Evolutionary conservation across 2,888 invertebrate species (phyloP), one percentile per base, ranked within the genome.

Genomic region (Leucophenga montana): DNA sequence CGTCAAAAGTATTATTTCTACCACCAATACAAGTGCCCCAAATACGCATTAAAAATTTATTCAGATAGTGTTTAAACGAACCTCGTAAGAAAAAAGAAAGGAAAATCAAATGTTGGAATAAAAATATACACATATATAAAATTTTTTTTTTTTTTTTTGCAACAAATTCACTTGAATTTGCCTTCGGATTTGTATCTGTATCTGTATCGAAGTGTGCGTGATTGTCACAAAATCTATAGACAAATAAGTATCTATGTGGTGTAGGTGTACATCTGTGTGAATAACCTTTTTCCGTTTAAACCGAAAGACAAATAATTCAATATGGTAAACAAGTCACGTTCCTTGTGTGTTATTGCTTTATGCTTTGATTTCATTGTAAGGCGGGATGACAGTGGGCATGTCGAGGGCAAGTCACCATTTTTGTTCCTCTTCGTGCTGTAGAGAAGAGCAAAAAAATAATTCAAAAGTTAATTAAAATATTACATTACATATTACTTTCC

Each of bases 261-360:
- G n/a, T 4, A 50, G 22, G 11, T 27, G 54, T 22, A 8, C 27
- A n/a, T 56, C 13, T 11, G 27, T 14, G 14, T 22, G 59, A 27
- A 59, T 33, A 59, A 59, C 59, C 59, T 31, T 59, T 59, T 27
- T 14, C 50, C 68, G 33, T 77, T 80, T 74, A 78, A 84, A 69
- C 73, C 74, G 71, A 71, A 76, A 79, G 78, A 77, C 81, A 85
- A 82, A 83, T 79, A 84, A 78, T 76, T 84, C 83, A 78, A 82
- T 86, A 85, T 86, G 78, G 79, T 79, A 84, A 84, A 77, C 86
- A 86, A 82, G 85, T 85, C 85, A 85, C 85, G 85, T 86, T 81
- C 78, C 78, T 66, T 69, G 70, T 76, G 78, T 85, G 75, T 78
- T 81, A 83, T 59, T 59, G 59, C 59, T 59, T 59, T 33, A 31